These are phyloP conservation scores for Oasisia sp. DNA, from an alignment of 2,888 invertebrate species.

Conservation along the genomic window DNA sequence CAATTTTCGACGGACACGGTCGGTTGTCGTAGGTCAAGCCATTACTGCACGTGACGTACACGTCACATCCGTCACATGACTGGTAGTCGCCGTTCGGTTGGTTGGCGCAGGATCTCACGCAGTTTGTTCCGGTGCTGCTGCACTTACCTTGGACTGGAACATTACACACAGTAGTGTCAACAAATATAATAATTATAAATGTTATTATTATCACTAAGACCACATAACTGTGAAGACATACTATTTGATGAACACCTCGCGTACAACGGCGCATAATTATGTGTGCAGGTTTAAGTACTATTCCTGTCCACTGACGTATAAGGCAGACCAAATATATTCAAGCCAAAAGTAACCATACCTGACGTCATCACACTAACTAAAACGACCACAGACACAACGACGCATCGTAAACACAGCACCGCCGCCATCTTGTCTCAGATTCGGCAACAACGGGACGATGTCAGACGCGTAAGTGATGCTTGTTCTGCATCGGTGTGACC, in stretches of 20 bases:
- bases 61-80: background rate
- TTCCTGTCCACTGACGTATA: background rate
- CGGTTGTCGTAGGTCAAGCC: background rate
- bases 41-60: background rate
- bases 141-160: background rate
- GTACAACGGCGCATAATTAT: background rate
- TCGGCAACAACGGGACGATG: background rate
- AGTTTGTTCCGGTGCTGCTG: background rate
- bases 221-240: background rate
- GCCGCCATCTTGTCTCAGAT: conserved; percentile 4
- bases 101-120: background rate
- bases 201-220: background rate
- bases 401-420: background rate
- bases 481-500: background rate
- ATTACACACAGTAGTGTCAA: background rate
- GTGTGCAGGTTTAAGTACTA: background rate
- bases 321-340: background rate
- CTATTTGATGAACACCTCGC: background rate
- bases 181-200: background rate
- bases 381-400: background rate
- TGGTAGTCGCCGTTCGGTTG: background rate
- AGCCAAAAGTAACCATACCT: background rate
- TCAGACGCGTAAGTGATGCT: background rate
- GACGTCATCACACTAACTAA: background rate
- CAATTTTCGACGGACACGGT: background rate